phyloP scores from a whole-genome alignment of 2,888 invertebrate species.

The Tachina grossa region DNA sequence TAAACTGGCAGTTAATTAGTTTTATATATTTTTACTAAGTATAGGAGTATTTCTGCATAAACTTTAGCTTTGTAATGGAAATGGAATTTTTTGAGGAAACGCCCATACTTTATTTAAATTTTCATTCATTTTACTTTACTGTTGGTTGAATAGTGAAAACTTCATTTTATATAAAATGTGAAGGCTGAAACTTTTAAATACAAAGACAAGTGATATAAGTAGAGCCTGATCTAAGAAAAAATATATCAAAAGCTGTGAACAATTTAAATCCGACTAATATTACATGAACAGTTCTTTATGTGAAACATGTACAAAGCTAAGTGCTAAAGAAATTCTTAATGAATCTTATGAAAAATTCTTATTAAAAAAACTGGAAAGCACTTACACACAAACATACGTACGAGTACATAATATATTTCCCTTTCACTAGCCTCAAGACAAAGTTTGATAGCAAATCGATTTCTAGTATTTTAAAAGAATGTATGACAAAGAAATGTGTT shows the following conservation, averaged over 20 bases:
- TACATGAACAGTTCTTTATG: background rate
- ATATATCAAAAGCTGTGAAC: background rate
- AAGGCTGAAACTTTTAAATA: too few relatives aligned
- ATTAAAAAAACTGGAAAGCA: background rate
- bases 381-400: too few relatives aligned
- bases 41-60: too few relatives aligned
- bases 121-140: too few relatives aligned
- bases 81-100: too few relatives aligned
- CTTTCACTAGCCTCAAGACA: background rate
- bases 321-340: background rate
- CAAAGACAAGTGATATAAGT: too few relatives aligned
- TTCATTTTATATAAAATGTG: too few relatives aligned
- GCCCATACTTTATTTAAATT: too few relatives aligned
- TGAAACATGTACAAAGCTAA: background rate
- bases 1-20: too few relatives aligned
- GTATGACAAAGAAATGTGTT: background rate
- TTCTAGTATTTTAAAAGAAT: slow-evolving; percentile 6
- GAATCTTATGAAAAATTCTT: slow-evolving; percentile 5
- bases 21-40: too few relatives aligned
- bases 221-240: background rate
- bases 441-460: background rate
- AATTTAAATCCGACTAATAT: background rate
- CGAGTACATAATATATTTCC: background rate
- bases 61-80: too few relatives aligned
- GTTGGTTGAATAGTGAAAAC: too few relatives aligned